Percentiles rank a stretch among this genome's conserved stretches.
Evolutionary conservation across 1,140 invertebrate species (phyloP).

Genomic region (Teleogryllus occipitalis): DNA sequence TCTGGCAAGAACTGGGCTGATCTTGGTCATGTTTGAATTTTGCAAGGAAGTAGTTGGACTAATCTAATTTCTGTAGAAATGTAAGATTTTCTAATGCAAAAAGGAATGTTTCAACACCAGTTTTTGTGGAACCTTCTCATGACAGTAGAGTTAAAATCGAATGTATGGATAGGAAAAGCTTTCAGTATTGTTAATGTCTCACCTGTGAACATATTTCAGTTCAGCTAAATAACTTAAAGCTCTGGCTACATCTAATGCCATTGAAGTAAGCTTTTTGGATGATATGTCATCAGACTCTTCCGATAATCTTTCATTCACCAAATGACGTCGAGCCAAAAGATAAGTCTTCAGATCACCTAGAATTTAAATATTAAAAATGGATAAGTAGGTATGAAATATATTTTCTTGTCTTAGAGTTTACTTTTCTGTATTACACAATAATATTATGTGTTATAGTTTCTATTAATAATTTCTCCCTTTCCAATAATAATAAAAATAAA

Average conservation of each 20-base stretch:
- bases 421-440: neutral
- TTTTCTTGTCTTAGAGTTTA: neutral
- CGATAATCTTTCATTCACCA: constrained; percentile 59
- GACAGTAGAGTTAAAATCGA: neutral
- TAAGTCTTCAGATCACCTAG: constrained; percentile 77
- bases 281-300: constrained; percentile 70
- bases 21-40: too few species aligned
- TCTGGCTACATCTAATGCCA: constrained; percentile 78
- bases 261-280: constrained; percentile 66
- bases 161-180: neutral
- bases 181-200: constrained; percentile 10
- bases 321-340: constrained; percentile 69
- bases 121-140: too few species aligned
- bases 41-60: too few species aligned
- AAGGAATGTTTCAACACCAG: too few species aligned
- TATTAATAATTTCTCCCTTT: neutral
- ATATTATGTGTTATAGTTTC: too few species aligned
- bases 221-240: constrained; percentile 74
- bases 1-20: too few species aligned
- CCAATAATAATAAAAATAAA: constrained; percentile 1
- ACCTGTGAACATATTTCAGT: constrained; percentile 72
- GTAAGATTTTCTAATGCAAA: too few species aligned
- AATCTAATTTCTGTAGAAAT: too few species aligned
- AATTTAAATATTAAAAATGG: neutral
- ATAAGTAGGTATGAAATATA: neutral